Evolutionary conservation across 2,888 invertebrate species (phyloP).

Genomic region (Leptinotarsa juncta): DNA sequence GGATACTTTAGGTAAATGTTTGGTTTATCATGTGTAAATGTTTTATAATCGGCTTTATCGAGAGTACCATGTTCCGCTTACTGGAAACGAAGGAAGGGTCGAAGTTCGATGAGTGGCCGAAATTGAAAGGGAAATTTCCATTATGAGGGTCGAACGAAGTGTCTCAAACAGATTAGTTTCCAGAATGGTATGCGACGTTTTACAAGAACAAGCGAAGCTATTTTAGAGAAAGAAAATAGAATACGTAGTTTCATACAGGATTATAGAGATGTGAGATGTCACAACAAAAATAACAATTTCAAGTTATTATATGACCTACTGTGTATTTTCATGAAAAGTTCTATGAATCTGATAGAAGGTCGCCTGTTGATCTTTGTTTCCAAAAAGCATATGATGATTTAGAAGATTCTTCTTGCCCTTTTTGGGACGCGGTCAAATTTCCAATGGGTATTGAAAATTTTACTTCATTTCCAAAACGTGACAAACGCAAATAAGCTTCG

Average conservation of each 20-base stretch:
- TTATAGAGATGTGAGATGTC: too few species aligned
- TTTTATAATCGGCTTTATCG: constrained; percentile 40
- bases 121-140: constrained; percentile 6
- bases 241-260: background rate
- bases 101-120: constrained; percentile 2
- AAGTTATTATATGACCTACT: too few species aligned
- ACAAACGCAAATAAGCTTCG: too few species aligned
- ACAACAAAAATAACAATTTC: too few species aligned
- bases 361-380: too few species aligned
- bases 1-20: constrained; percentile 38
- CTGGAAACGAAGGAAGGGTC: constrained; percentile 7
- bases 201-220: background rate
- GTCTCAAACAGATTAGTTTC: background rate
- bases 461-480: too few species aligned
- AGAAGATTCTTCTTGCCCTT: too few species aligned
- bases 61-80: constrained; percentile 27
- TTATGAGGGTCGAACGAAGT: background rate
- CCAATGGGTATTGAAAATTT: too few species aligned
- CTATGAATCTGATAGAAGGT: too few species aligned
- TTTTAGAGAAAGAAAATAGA: background rate
- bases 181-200: background rate
- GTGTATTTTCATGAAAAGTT: too few species aligned
- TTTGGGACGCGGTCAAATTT: too few species aligned
- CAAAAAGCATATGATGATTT: too few species aligned
- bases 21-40: constrained; percentile 39